These are phyloP conservation scores for Monopterus albus DNA, from an alignment of 2,113 vertebrate genomes.

Conservation along the genomic window DNA sequence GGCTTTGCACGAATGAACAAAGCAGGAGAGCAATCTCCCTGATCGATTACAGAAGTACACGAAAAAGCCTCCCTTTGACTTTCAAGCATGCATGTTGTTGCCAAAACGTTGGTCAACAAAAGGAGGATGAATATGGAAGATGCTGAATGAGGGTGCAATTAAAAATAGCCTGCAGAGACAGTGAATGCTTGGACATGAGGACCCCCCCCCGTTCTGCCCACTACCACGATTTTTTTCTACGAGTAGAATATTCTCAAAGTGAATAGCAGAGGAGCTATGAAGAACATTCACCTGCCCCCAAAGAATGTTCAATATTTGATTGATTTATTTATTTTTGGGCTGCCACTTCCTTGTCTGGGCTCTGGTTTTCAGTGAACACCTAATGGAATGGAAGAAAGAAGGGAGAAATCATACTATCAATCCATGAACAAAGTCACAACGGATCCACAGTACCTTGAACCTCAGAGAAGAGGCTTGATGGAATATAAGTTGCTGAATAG, in stretches of 20 bases:
- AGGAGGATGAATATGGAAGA: conserved; percentile 78
- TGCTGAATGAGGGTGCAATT: conserved; percentile 81
- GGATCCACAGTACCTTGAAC: background rate
- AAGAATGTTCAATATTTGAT: conserved; percentile 75
- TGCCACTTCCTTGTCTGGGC: conserved; percentile 51
- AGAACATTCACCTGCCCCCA: conserved; percentile 53
- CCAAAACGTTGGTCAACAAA: conserved; percentile 77
- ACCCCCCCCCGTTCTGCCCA: conserved; percentile 22
- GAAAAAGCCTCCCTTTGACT: conserved; percentile 70
- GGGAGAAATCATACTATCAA: conserved; percentile 10
- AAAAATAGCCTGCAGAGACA: conserved; percentile 80
- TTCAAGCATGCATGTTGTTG: conserved; percentile 70
- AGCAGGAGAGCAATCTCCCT: conserved; percentile 45
- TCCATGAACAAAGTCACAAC: conserved; percentile 29
- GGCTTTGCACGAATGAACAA: conserved; percentile 43
- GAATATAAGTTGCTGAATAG: background rate
- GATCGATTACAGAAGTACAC: conserved; percentile 57
- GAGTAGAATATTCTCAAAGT: conserved; percentile 74
- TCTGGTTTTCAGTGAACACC: conserved; percentile 35
- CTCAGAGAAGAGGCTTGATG: background rate
- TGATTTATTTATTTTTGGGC: conserved; percentile 34
- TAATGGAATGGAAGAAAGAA: conserved; percentile 30
- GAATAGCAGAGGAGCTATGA: conserved; percentile 64
- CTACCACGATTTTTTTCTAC: conserved; percentile 58
- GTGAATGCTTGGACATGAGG: conserved; percentile 63